These are phyloP conservation scores for Rhincodon typus DNA, from an alignment of 2,797 vertebrate genomes.

Conservation along the genomic window DNA sequence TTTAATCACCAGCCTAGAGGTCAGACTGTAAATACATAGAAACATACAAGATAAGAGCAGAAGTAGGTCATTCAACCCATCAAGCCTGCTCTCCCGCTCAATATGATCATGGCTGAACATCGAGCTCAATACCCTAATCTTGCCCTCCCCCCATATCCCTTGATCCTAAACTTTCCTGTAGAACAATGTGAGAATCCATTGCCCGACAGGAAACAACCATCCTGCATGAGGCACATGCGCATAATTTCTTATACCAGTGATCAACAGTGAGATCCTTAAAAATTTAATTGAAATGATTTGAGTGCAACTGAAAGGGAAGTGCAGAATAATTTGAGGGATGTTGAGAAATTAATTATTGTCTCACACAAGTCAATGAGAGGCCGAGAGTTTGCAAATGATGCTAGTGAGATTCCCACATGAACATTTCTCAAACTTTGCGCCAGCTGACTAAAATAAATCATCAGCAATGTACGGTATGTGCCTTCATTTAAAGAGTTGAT, in stretches of 20 bases:
- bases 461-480: too few species aligned
- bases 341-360: neutral
- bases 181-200: neutral
- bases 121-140: too few species aligned
- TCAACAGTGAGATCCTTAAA: neutral
- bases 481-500: neutral
- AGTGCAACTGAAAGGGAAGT: neutral
- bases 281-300: neutral
- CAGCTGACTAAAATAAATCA: neutral
- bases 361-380: neutral
- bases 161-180: neutral
- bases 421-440: neutral
- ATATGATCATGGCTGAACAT: too few species aligned
- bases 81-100: too few species aligned
- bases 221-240: neutral
- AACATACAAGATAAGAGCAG: too few species aligned
- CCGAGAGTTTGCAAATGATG: neutral
- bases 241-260: neutral
- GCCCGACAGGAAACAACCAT: neutral
- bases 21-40: neutral
- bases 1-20: too few species aligned
- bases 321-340: neutral
- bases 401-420: neutral
- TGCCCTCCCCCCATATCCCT: too few species aligned
- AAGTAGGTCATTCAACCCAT: too few species aligned